Evolutionary conservation across 2,797 vertebrate species (phyloP), one percentile per base, ranked within the genome.

Genomic region (Halcyon chelicuti): DNA sequence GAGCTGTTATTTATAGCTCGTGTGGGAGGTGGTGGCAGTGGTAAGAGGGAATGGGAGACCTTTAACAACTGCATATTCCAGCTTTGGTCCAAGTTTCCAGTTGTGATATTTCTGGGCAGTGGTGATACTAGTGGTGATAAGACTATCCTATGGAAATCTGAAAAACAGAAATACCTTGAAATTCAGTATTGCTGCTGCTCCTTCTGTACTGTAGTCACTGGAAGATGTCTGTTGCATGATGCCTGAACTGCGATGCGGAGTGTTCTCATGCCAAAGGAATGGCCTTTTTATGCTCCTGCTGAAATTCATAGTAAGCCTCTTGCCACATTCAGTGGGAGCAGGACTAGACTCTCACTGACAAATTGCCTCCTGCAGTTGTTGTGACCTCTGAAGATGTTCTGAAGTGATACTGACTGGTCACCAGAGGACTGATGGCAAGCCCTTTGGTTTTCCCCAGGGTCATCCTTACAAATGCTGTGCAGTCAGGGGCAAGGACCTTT

Each of bases 1-100:
- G 86, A 94, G 86, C 44, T 54, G 74, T 89, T 96, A 94, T 92
- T 96, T 97, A 92, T 94, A 78, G 63, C 33, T 94, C 4, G 11
- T 7, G 12, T n/a, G 54, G 76, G 79, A 88, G 74, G 23, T 91
- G 80, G 28, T 90, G 66, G 37, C 2, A 14, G 7, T 78, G 62
- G 58, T 89, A 84, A 84, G 60, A 91, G 21, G 66, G 80, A 94
- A 84, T 65, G 51, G 49, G 55, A 78, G 52, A 66, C 63, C 40
- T 90, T 75, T 84, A 91, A 88, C 13, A 88, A 88, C 44, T 88
- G 60, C 52, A n/a, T 90, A 67, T 92, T 90, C 65, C 55, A 88
- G 25, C 46, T 88, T 58, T 77, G 90, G 65, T 85, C 70, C 29
- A 68, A 81, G 67, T 86, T 95, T 87, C 76, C 68, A 80, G 29